Evolutionary conservation across 2,888 invertebrate species (phyloP), one percentile per base, ranked within the genome.

Genomic region (Dorcus parallelipipedus): DNA sequence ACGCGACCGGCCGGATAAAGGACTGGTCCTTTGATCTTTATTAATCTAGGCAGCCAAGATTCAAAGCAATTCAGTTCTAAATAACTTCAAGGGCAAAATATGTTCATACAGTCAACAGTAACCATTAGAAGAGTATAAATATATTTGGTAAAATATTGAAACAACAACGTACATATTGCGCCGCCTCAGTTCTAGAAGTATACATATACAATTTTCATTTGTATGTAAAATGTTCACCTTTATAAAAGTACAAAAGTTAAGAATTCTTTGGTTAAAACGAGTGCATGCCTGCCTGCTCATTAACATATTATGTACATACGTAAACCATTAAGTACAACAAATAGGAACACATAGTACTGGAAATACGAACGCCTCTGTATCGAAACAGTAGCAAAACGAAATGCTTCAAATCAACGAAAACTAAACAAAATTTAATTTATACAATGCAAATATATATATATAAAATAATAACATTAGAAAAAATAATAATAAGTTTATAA

Each of bases 211-310:
- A 42, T 42, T 3, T 42, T 10, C 17, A 9, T 42, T 45, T 17
- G 45, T 45, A 45, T 20, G 45, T 45, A 10, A 45, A 45, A 45
- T 10, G 3, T 10, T 42, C 17, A 10, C 17, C 17, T 14, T 45
- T 45, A 45, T 23, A 45, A 45, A 45, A 45, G 45, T 45, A 45
- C 45, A 45, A 45, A 45, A 45, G 17, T 45, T 45, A 45, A 9
- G 26, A 33, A 33, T 20, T 45, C 45, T 45, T 45, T 45, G 45
- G 45, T 45, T 23, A 45, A 45, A 45, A 42, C 26, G 26, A 33
- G 26, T 33, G 26, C 26, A 33, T 33, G 26, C 26, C 26, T 33
- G 26, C 26, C 26, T 20, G 20, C 26, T 33, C 26, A 6, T 33
- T 33, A 33, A 33, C 26, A 33, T 20, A 45, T 45, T 45, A 20